Conservation (phyloP, 2,113 vertebrate genomes). For the Lepidothrix coronata region DNA sequence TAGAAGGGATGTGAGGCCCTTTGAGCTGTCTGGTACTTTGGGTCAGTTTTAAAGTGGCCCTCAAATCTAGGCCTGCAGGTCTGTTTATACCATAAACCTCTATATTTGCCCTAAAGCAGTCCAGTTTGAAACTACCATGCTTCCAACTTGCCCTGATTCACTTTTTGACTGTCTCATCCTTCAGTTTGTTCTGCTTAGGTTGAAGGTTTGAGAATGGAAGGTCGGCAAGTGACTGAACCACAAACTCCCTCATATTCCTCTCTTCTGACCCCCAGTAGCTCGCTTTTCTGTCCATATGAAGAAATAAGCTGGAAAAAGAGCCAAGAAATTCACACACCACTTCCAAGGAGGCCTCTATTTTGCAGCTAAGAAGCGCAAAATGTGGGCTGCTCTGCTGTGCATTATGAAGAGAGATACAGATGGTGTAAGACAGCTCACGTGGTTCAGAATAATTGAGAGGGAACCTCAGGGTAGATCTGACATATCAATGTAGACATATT, state of each 20-base stretch:
- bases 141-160: not conserved
- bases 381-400: not conserved
- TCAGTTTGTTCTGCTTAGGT: not conserved
- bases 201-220: not conserved
- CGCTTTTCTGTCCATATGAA: not conserved
- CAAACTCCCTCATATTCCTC: not conserved
- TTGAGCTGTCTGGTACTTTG: not conserved
- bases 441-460: slow-evolving; percentile 27
- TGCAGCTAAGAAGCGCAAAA: not conserved
- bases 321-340: not conserved
- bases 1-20: not conserved
- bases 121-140: not conserved
- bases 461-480: slow-evolving; percentile 39
- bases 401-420: not conserved
- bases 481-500: slow-evolving; percentile 14
- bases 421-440: slow-evolving; percentile 46
- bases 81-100: not conserved
- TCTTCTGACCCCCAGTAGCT: not conserved
- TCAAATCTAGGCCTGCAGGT: not conserved
- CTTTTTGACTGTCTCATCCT: not conserved
- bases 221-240: not conserved
- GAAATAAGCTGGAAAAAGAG: not conserved
- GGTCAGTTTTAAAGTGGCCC: not conserved
- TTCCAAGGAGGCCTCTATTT: not conserved
- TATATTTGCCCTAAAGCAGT: not conserved